Evolutionary conservation across 2,797 vertebrate species (phyloP).

Genomic region (Onychomys leucogaster): DNA sequence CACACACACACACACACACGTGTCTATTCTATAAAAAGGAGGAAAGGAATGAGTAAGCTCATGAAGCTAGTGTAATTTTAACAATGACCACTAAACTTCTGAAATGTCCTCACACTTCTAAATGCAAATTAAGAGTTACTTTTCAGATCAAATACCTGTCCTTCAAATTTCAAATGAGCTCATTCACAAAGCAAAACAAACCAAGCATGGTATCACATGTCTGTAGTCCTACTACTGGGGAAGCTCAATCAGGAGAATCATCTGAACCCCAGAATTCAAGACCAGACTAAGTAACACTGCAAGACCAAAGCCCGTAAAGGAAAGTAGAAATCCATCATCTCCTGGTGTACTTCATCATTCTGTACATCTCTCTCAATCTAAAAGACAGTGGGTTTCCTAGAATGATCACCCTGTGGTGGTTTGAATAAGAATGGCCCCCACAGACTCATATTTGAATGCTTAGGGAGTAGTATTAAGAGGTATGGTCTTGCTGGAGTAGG

Average conservation of each 20-base stretch:
- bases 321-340: not conserved
- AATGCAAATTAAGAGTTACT: not conserved
- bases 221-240: not conserved
- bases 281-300: not conserved
- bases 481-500: not conserved
- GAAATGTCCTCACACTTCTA: not conserved
- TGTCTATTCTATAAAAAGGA: not conserved
- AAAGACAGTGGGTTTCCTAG: not conserved
- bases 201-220: not conserved
- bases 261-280: not conserved
- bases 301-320: not conserved
- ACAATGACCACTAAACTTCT: conserved; percentile 10
- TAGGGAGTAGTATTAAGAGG: not conserved
- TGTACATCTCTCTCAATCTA: not conserved
- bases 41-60: not conserved
- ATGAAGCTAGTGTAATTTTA: not conserved
- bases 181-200: not conserved
- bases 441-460: not conserved
- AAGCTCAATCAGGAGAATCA: not conserved
- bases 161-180: conserved; percentile 21
- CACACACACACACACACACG: not conserved
- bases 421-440: not conserved
- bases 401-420: not conserved
- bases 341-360: not conserved
- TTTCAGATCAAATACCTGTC: not conserved